Percentiles rank a stretch among this genome's conserved stretches.
These are phyloP conservation scores for Tupaia tana DNA, from an alignment of 2,113 vertebrate species.

Conservation along the genomic window DNA sequence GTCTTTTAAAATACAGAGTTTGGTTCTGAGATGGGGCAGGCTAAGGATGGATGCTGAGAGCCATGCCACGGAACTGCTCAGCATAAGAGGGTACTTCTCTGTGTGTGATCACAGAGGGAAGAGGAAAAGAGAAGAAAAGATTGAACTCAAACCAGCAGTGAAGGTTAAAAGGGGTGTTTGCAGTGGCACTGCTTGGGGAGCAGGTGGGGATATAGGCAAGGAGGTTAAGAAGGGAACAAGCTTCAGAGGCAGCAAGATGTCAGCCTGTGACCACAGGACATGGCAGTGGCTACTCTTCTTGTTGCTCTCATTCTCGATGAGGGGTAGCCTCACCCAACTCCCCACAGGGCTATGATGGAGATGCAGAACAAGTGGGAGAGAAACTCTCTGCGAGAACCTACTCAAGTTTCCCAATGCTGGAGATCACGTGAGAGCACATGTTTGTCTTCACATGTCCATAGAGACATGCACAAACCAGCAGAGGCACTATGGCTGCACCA, in stretches of 20 bases:
- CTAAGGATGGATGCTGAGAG: not conserved
- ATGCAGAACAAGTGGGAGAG: not conserved
- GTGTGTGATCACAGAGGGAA: not conserved
- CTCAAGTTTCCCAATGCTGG: accelerated
- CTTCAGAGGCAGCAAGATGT: not conserved
- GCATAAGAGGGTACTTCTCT: accelerated
- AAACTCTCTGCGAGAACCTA: not conserved
- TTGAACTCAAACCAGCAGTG: too few relatives aligned
- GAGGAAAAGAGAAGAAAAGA: too few relatives aligned
- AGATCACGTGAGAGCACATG: accelerated
- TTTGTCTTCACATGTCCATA: not conserved
- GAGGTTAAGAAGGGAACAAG: not conserved
- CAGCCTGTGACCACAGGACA: not conserved
- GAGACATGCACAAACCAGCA: too few relatives aligned
- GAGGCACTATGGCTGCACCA: not conserved
- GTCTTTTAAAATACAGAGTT: not conserved
- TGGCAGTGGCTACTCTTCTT: not conserved
- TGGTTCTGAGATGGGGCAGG: not conserved
- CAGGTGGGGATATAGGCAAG: not conserved
- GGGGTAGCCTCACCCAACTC: not conserved
- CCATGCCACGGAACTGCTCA: too few relatives aligned
- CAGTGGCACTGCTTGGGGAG: not conserved
- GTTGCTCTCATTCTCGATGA: accelerated
- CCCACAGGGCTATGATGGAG: not conserved
- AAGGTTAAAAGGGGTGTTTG: not conserved